These are phyloP conservation scores for Atrina japonica DNA, from an alignment of 2,888 invertebrate genomes.

Conservation along the genomic window DNA sequence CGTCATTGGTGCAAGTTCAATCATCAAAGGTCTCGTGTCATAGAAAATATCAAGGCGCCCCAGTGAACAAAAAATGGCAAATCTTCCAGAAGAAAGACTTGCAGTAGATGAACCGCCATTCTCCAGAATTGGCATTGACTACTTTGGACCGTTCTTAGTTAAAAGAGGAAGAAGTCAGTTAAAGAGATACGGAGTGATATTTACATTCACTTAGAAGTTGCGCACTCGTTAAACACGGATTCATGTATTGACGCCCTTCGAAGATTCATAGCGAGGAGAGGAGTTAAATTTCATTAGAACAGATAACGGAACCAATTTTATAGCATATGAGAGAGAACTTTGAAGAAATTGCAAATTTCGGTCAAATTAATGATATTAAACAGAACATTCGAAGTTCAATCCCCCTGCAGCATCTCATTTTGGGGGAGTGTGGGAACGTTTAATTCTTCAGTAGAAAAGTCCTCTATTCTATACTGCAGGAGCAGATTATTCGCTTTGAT, in stretches of 20 bases:
- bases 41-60: slow-evolving; percentile 11
- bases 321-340: slow-evolving; percentile 41
- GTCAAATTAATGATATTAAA: slow-evolving; percentile 19
- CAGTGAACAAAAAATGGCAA: slow-evolving; percentile 32
- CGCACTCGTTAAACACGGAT: no score
- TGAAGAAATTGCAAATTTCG: slow-evolving; percentile 30
- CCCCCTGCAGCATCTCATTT: slow-evolving; percentile 40
- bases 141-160: no score
- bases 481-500: slow-evolving; percentile 18
- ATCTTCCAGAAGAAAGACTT: slow-evolving; percentile 31
- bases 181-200: slow-evolving; percentile 53
- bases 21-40: slow-evolving; percentile 22
- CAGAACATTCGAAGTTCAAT: slow-evolving; percentile 45
- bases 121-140: no score
- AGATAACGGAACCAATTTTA: slow-evolving; percentile 25
- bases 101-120: slow-evolving; percentile 47
- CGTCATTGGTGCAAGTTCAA: slow-evolving; percentile 19
- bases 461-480: slow-evolving; percentile 7
- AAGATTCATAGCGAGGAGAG: slow-evolving; percentile 35
- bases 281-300: slow-evolving; percentile 19
- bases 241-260: no score
- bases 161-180: slow-evolving; percentile 39
- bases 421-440: no score
- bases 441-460: not conserved
- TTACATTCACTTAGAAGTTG: no score